Evolutionary conservation across 2,888 invertebrate genomes (phyloP), one percentile per base, ranked within the genome.

Genomic region (Drosophila kuntzei): DNA sequence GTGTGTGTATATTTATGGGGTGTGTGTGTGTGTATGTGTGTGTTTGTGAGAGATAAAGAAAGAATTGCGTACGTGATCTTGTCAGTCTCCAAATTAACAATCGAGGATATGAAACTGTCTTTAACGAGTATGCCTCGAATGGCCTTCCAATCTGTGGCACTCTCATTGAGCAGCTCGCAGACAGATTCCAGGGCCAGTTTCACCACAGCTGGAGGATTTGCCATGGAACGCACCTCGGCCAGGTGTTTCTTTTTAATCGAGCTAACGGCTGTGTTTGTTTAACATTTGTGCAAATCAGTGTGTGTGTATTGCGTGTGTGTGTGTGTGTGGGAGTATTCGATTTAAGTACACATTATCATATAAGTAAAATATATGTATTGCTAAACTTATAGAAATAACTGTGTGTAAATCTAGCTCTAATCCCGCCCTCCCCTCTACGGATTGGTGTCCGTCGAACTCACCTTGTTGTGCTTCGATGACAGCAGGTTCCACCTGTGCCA

Each of bases 381-480:
- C 69, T 72, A 69, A 9, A 29, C 64, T 72, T 62, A 69, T 62
- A 69, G 16, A 3, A 55, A 18, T 29, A 47, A 41, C 12, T 57
- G 49, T 43, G 57, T 37, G 12, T 70, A 64, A 43, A 12, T 22
- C 16, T 58, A 54, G 46, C 9, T 47, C 12, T 53, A 49, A 47
- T 4, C 34, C 51, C 66, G 5, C 43, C 66, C 57, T 2, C 29
- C 41, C 43, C 65, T 6, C 22, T 22, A 12, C 20, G 34, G 34
- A 69, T 22, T 67, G 39, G 50, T 34, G 39, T 66, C 85, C 79
- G 71, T 66, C 11, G 12, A 25, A 78, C 84, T 93, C 94, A 97
- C 97, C 98, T 93, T 96, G 97, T 94, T 99, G 99, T 34, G 99
- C 99, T 85, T 99, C 99, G 88, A 98, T 96, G 80, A 99, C 99